A percentile compares a stretch with the other conserved stretches of the same genome.
These are phyloP conservation scores for Pseudobourletiella spinata DNA, from an alignment of 1,140 invertebrate genomes.

Conservation along the genomic window DNA sequence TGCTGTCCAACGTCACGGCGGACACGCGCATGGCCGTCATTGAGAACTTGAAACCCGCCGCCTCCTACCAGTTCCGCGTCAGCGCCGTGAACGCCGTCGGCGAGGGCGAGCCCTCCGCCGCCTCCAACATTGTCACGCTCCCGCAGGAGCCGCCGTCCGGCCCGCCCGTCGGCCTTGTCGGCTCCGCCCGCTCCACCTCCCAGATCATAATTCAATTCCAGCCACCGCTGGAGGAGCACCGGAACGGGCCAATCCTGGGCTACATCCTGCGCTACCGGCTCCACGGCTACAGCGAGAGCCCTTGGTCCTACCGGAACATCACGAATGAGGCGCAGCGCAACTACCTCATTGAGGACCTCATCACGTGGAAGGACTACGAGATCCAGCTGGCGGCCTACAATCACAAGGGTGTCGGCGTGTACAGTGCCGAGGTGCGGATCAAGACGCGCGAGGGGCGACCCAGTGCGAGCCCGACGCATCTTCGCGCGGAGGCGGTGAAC, in stretches of 20 bases:
- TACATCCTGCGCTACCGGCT: slow-evolving; percentile 86
- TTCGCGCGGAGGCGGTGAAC: slow-evolving; percentile 68
- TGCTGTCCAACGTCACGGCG: slow-evolving; percentile 74
- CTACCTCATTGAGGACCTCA: slow-evolving; percentile 84
- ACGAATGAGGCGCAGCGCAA: slow-evolving; percentile 87
- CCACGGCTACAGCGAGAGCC: slow-evolving; percentile 79
- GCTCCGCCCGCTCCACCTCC: slow-evolving; percentile 79
- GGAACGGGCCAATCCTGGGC: slow-evolving; percentile 89
- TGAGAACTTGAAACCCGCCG: slow-evolving; percentile 81
- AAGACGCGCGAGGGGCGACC: slow-evolving; percentile 60
- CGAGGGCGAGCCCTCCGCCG: slow-evolving; percentile 77
- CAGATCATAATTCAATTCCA: slow-evolving; percentile 98
- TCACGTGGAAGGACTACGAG: slow-evolving; percentile 96
- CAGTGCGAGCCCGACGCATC: slow-evolving; percentile 75
- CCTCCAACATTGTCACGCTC: slow-evolving; percentile 75
- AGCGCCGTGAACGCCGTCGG: slow-evolving; percentile 92
- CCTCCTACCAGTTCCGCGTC: slow-evolving; percentile 90
- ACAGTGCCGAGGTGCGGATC: slow-evolving; percentile 80
- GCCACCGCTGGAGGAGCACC: slow-evolving; percentile 78
- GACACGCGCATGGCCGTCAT: slow-evolving; percentile 67
- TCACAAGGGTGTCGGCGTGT: slow-evolving; percentile 89
- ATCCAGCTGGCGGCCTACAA: slow-evolving; percentile 97
- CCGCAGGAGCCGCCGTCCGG: slow-evolving; percentile 62
- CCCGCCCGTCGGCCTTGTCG: slow-evolving; percentile 63
- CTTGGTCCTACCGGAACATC: slow-evolving; percentile 82